Evolutionary conservation across 2,797 vertebrate species (phyloP).

Genomic region (Threskiornis aethiopicus): DNA sequence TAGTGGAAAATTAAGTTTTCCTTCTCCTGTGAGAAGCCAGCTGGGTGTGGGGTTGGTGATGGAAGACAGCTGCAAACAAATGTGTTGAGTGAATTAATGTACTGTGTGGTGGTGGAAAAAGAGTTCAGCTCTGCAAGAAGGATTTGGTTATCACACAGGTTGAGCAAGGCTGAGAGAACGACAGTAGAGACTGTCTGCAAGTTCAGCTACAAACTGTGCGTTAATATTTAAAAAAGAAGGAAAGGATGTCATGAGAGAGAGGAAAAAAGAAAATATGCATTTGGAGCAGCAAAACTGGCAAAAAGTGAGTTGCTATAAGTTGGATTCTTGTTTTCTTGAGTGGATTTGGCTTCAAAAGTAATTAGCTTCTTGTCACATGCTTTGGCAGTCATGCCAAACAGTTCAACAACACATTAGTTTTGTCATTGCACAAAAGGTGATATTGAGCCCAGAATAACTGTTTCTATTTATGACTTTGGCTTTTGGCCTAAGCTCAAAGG

Average conservation of each 20-base stretch:
- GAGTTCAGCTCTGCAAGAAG: not conserved
- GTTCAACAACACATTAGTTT: slow-evolving; percentile 66
- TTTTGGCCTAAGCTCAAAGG: slow-evolving; percentile 49
- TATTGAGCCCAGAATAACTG: slow-evolving; percentile 49
- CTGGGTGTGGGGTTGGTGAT: slow-evolving; percentile 11
- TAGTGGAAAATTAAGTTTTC: slow-evolving; percentile 39
- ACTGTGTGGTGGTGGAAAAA: slow-evolving; percentile 25
- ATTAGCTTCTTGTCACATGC: slow-evolving; percentile 60
- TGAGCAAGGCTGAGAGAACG: not conserved
- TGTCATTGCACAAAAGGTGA: slow-evolving; percentile 65
- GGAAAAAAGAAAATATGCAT: not conserved
- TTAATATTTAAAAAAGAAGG: not conserved
- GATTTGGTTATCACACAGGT: not conserved
- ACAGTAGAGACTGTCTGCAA: not conserved
- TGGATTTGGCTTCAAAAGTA: slow-evolving; percentile 50
- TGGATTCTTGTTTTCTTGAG: slow-evolving; percentile 43
- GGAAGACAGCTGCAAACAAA: slow-evolving; percentile 53
- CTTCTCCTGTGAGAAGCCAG: not conserved
- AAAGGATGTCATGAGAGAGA: not conserved
- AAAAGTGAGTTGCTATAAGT: slow-evolving; percentile 1
- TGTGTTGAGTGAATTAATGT: slow-evolving; percentile 48
- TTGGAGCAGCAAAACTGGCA: slow-evolving; percentile 37
- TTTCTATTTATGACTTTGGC: slow-evolving; percentile 56
- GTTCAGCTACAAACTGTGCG: not conserved
- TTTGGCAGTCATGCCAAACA: slow-evolving; percentile 40